Base-by-base conservation (phyloP, 2,797 vertebrate species). In the Parotocinclus haroldoi region DNA sequence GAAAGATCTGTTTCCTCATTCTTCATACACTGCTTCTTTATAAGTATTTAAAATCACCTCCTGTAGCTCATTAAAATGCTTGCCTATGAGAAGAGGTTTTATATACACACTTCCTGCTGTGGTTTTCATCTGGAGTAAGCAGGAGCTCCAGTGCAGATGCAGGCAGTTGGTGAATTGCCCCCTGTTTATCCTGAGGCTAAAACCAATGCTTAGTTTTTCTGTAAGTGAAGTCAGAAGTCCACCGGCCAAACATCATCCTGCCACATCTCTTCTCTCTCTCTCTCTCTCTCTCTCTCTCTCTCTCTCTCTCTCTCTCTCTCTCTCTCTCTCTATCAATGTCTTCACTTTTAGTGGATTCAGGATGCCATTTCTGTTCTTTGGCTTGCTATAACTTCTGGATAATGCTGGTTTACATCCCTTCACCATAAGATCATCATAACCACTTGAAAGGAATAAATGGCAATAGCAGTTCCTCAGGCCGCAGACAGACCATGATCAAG, bases 351-450 rank as follows among this genome's bases (percentile, higher is more conserved):
- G 56, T 71, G 16, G 50, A 61, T 44, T 67, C 38, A 27, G 27
- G 27, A 63, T 38, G 65, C 69, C 62, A 58, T 18, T 58, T 37
- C 57, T 38, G 19, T 59, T 57, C 60, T 55, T 46, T 53, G 58
- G 44, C 58, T 44, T 53, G n/a, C 60, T 16, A 39, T 57, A 45
- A 48, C 49, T 54, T 51, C 50, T 63, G 45, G 37, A 54, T 54
- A 37, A 68, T 7, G 27, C 51, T 52, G 61, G 58, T 49, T 66
- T 49, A 38, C 58, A 39, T 69, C 42, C 42, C 48, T 55, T 42
- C 55, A 68, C 65, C 66, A 73, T 68, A 58, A 63, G 71, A 76
- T 77, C 74, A 76, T 71, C 61, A 48, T 58, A 72, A 50, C 58
- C 64, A 56, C 70, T 68, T 63, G 66, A 69, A 73, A 60, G 36